A percentile compares a stretch with the other conserved stretches of the same genome.
Conservation (phyloP, 2,888 invertebrate genomes). For the Neoascia interrupta region DNA sequence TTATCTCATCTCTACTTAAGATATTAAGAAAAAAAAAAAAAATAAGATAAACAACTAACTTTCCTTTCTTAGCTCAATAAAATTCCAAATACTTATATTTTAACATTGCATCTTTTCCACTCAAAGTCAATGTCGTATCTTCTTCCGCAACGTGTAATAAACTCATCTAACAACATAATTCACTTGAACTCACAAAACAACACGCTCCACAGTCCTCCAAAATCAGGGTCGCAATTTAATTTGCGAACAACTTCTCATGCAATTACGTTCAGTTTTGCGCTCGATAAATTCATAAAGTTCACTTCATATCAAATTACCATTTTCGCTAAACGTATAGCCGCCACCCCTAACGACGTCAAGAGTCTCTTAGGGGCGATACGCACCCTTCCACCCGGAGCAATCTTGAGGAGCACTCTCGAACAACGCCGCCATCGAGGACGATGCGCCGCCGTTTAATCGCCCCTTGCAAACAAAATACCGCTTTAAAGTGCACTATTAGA, state of each 20-base stretch:
- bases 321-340: background rate
- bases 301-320: slow-evolving; percentile 42
- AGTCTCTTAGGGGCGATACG: background rate
- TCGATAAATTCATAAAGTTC: slow-evolving; percentile 45
- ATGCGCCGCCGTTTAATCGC: slow-evolving; percentile 2
- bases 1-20: too few relatives aligned
- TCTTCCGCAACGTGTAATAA: slow-evolving; percentile 7
- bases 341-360: background rate
- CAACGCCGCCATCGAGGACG: background rate
- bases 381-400: background rate
- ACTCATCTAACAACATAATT: slow-evolving; percentile 23
- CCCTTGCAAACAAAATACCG: slow-evolving; percentile 25
- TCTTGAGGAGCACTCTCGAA: background rate
- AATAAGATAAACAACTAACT: too few relatives aligned
- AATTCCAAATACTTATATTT: too few relatives aligned
- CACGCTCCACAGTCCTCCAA: background rate
- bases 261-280: slow-evolving; percentile 31
- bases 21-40: too few relatives aligned
- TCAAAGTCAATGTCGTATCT: background rate
- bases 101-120: too few relatives aligned
- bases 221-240: slow-evolving; percentile 44
- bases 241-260: slow-evolving; percentile 12
- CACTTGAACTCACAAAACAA: slow-evolving; percentile 2
- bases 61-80: too few relatives aligned
- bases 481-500: slow-evolving; percentile 29